These are phyloP conservation scores for Cryptus viduatorius DNA, from an alignment of 2,888 invertebrate species.

Conservation along the genomic window DNA sequence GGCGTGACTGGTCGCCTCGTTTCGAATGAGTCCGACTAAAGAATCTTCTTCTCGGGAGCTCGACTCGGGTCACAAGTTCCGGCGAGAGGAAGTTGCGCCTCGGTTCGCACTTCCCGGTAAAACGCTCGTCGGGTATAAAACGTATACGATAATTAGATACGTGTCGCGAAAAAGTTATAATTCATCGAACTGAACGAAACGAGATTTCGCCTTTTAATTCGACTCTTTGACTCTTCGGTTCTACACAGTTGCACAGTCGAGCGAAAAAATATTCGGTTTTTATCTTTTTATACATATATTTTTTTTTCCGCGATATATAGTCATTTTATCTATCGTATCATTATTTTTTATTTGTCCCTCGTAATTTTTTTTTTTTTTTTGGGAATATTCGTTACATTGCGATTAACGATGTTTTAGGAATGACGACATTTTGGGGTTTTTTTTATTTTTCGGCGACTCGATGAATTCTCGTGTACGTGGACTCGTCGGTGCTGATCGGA, in stretches of 20 bases:
- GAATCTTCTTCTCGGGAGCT: slow-evolving; percentile 38
- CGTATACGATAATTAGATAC: slow-evolving; percentile 4
- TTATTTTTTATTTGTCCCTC: background rate
- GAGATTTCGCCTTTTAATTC: background rate
- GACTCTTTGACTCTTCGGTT: background rate
- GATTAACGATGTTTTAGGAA: background rate
- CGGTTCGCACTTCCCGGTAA: slow-evolving; percentile 43
- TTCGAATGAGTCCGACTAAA: slow-evolving; percentile 24
- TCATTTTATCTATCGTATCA: too few species aligned
- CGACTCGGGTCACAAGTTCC: slow-evolving; percentile 37
- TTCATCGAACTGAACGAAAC: background rate
- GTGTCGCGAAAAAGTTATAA: background rate
- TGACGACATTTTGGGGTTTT: background rate
- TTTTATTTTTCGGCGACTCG: background rate
- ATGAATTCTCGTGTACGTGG: background rate
- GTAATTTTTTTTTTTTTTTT: background rate
- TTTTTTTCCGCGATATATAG: too few species aligned
- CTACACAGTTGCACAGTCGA: background rate
- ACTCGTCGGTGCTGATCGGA: slow-evolving; percentile 4
- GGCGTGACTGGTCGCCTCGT: slow-evolving; percentile 27
- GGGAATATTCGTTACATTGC: background rate
- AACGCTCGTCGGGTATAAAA: slow-evolving; percentile 1
- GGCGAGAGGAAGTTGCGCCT: slow-evolving; percentile 40
- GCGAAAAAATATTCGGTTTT: too few species aligned
- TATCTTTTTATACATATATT: too few species aligned